These are phyloP conservation scores for Tokudaia tokunoshimensis DNA, from an alignment of 2,797 vertebrate genomes.

Conservation along the genomic window DNA sequence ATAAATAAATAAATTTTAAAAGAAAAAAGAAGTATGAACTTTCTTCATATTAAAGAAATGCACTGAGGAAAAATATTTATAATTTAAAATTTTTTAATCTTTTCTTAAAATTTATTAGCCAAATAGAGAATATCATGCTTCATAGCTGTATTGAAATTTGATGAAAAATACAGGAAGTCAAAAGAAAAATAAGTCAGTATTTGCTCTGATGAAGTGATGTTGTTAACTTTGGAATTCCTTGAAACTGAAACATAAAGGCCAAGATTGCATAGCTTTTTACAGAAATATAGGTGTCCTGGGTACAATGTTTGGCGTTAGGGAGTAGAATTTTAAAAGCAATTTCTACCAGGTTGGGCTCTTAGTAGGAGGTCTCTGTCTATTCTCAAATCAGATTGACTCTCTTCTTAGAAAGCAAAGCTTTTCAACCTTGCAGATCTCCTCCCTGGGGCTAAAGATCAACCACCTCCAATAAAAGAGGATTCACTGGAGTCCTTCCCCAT, in stretches of 20 bases:
- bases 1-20: no score
- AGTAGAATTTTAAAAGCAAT: constrained; percentile 72
- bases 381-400: constrained; percentile 86
- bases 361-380: constrained; percentile 79
- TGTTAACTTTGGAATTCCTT: constrained; percentile 7
- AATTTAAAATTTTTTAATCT: background rate
- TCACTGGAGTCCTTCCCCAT: constrained; percentile 78
- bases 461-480: constrained; percentile 82
- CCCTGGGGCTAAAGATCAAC: constrained; percentile 82
- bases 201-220: background rate
- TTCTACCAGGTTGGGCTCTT: constrained; percentile 79
- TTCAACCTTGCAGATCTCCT: constrained; percentile 86
- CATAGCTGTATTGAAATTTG: background rate
- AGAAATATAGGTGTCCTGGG: constrained; percentile 60
- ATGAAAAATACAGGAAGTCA: background rate
- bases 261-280: constrained; percentile 48
- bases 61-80: background rate
- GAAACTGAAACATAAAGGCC: constrained; percentile 22
- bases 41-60: background rate
- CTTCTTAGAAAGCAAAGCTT: constrained; percentile 83
- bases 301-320: constrained; percentile 65
- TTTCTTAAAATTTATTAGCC: background rate
- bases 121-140: constrained; percentile 4
- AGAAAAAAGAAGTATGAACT: background rate
- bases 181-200: background rate